A percentile compares a stretch with the other conserved stretches of the same genome.
These are phyloP conservation scores for Pangasius mekongensis DNA, from an alignment of 2,797 vertebrate species.

Conservation along the genomic window DNA sequence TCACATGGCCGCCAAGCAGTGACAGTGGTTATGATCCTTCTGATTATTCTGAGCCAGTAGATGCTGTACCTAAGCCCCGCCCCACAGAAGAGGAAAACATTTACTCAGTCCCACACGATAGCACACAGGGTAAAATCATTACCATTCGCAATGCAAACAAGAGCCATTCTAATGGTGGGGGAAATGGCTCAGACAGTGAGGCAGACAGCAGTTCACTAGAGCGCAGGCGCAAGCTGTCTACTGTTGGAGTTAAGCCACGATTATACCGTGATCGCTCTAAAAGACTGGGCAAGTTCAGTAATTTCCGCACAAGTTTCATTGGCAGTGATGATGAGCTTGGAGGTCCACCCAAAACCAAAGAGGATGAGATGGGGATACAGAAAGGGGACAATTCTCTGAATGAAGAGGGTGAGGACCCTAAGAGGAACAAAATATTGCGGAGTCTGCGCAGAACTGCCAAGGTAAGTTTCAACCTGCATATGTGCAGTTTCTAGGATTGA, in stretches of 20 bases:
- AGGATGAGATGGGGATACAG: conserved; percentile 81
- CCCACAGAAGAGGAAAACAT: conserved; percentile 93
- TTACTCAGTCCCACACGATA: conserved; percentile 96
- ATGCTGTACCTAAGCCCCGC: conserved; percentile 89
- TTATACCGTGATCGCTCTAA: conserved; percentile 89
- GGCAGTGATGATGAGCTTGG: conserved; percentile 93
- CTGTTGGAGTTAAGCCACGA: conserved; percentile 84
- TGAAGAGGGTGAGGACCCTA: conserved; percentile 87
- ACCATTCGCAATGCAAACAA: conserved; percentile 96
- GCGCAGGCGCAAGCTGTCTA: conserved; percentile 83
- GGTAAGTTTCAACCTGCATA: conserved; percentile 70
- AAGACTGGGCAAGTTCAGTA: conserved; percentile 88
- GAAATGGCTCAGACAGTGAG: conserved; percentile 94
- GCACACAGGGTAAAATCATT: conserved; percentile 97
- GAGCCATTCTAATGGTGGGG: conserved; percentile 87
- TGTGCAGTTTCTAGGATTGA: neutral
- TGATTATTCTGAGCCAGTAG: conserved; percentile 94
- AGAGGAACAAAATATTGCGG: conserved; percentile 89
- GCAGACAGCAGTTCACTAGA: conserved; percentile 92
- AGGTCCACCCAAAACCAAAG: conserved; percentile 82
- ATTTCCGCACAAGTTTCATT: conserved; percentile 90
- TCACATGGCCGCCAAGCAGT: conserved; percentile 83
- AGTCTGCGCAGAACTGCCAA: conserved; percentile 90
- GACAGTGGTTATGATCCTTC: conserved; percentile 92
- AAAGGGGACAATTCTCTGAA: conserved; percentile 87